These are phyloP conservation scores for Cerastis rubricosa DNA, from an alignment of 2,888 invertebrate genomes.

Conservation along the genomic window DNA sequence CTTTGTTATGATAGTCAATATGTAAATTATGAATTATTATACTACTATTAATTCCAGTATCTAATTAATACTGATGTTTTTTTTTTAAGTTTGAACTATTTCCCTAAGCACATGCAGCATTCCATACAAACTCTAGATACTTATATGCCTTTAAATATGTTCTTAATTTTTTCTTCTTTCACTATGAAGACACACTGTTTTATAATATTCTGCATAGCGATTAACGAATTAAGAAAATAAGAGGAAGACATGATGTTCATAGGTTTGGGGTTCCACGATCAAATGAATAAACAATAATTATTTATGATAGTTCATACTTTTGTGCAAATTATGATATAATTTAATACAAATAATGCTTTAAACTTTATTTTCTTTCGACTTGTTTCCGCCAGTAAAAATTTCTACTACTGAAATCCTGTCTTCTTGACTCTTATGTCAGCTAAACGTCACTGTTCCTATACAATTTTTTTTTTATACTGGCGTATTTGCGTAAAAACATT, in stretches of 20 bases:
- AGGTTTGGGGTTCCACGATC: constrained; percentile 32
- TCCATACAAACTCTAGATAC: constrained; percentile 57
- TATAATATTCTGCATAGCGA: constrained; percentile 19
- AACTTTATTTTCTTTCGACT: neutral
- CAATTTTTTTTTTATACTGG: neutral
- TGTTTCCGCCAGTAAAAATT: neutral
- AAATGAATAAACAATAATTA: neutral
- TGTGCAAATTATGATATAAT: too few species aligned
- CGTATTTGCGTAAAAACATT: neutral
- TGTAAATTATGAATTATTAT: constrained; percentile 42
- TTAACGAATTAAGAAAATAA: constrained; percentile 5
- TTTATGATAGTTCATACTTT: neutral
- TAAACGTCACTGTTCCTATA: neutral
- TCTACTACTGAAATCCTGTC: neutral
- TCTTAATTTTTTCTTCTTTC: constrained; percentile 29
- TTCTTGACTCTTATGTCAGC: neutral
- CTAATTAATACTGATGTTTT: constrained; percentile 27
- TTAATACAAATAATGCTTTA: too few species aligned
- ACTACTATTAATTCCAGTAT: constrained; percentile 45
- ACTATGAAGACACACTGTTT: constrained; percentile 1
- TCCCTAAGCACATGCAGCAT: constrained; percentile 54
- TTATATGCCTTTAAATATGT: constrained; percentile 41
- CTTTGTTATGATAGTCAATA: constrained; percentile 45
- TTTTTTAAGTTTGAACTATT: constrained; percentile 39
- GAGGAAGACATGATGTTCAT: neutral